These are phyloP conservation scores for Porphyrio hochstetteri DNA, from an alignment of 2,113 vertebrate genomes.

Conservation along the genomic window DNA sequence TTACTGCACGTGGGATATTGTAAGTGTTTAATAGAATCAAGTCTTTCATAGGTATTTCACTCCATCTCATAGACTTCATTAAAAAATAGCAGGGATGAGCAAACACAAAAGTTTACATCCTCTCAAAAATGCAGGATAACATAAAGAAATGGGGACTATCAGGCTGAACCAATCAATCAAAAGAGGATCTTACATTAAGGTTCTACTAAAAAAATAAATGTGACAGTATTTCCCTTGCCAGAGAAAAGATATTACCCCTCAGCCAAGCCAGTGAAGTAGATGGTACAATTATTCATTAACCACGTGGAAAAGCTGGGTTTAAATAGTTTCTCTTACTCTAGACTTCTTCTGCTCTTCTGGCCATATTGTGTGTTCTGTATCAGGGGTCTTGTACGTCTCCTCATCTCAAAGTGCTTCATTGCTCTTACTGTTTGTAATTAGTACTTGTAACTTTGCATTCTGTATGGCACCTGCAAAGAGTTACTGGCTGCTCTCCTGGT, in stretches of 20 bases:
- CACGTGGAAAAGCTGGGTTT: not conserved
- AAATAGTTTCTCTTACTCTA: not conserved
- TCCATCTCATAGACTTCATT: not conserved
- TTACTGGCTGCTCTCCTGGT: not conserved
- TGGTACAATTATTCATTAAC: not conserved
- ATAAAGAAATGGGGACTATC: not conserved
- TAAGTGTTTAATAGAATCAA: not conserved
- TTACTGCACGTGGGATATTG: not conserved
- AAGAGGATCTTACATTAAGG: not conserved
- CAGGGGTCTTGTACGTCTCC: not conserved
- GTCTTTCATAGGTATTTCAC: not conserved
- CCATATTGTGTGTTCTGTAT: not conserved
- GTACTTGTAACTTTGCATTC: not conserved
- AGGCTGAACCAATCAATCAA: rapidly evolving
- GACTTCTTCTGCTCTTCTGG: not conserved
- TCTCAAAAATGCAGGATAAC: not conserved
- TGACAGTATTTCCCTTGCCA: not conserved
- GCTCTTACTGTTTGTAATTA: not conserved
- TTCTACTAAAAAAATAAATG: not conserved
- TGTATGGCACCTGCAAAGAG: not conserved
- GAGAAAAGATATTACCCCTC: not conserved
- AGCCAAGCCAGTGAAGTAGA: not conserved
- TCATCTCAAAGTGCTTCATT: rapidly evolving
- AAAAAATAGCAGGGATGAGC: not conserved
- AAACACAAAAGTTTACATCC: not conserved